A percentile compares a stretch with the other conserved stretches of the same genome.
phyloP scores from a whole-genome alignment of 2,113 vertebrate species.

The Mobula hypostoma region DNA sequence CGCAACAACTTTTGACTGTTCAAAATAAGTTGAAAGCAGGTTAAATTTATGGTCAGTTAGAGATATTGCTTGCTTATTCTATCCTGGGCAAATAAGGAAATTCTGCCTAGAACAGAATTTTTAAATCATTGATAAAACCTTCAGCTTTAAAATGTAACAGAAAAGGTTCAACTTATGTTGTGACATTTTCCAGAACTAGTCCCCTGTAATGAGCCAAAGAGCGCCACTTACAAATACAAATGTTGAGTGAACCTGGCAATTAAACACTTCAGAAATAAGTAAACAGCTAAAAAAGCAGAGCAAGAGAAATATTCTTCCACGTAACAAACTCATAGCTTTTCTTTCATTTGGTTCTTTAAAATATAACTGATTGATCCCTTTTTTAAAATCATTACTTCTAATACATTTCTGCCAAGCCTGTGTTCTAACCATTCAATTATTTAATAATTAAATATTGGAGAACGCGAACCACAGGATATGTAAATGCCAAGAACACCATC shows the following conservation, averaged over 20 bases:
- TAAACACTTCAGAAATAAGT: not conserved
- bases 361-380: not conserved
- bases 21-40: not conserved
- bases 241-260: not conserved
- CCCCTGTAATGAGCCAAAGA: not conserved
- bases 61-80: not conserved
- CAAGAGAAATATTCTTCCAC: not conserved
- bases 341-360: not conserved
- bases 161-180: not conserved
- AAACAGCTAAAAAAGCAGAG: not conserved
- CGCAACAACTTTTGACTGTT: constrained; percentile 51
- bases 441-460: not conserved
- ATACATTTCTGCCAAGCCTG: not conserved
- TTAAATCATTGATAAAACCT: not conserved
- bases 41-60: not conserved
- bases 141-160: not conserved
- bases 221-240: not conserved
- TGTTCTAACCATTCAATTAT: not conserved
- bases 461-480: not conserved
- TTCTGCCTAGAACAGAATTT: not conserved
- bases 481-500: not conserved
- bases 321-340: not conserved
- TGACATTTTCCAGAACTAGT: not conserved
- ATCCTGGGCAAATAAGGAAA: not conserved
- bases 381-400: not conserved